phyloP scores from a whole-genome alignment of 2,113 vertebrate species.

The Beaufortia kweichowensis region DNA sequence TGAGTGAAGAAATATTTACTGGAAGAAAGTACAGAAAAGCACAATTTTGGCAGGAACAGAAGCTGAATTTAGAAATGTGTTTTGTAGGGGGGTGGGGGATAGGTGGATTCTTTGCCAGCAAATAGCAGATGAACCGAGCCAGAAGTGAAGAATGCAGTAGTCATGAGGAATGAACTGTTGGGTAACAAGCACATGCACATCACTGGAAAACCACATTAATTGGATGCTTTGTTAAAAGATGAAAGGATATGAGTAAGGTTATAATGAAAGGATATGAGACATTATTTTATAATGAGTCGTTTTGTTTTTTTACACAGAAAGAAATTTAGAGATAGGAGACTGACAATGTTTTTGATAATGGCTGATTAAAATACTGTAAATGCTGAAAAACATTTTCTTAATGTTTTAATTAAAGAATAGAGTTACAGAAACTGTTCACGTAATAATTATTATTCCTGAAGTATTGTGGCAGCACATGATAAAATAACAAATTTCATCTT shows the following conservation, averaged over 20 bases:
- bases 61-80: constrained; percentile 31
- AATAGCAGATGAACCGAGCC: not conserved
- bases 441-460: no score
- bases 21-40: constrained; percentile 3
- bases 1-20: constrained; percentile 16
- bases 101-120: not conserved
- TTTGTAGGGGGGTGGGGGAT: not conserved
- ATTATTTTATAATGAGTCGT: not conserved
- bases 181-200: not conserved
- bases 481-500: no score
- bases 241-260: no score
- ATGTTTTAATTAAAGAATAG: no score
- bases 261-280: not conserved
- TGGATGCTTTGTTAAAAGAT: not conserved
- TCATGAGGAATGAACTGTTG: not conserved
- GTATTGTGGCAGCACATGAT: no score
- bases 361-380: no score
- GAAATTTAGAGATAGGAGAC: not conserved
- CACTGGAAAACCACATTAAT: not conserved
- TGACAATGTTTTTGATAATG: no score
- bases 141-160: constrained; percentile 20
- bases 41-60: constrained; percentile 8
- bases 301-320: not conserved
- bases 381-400: no score
- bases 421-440: no score